These are phyloP conservation scores for Hystrix brachyura DNA, from an alignment of 2,113 vertebrate species.

Conservation along the genomic window DNA sequence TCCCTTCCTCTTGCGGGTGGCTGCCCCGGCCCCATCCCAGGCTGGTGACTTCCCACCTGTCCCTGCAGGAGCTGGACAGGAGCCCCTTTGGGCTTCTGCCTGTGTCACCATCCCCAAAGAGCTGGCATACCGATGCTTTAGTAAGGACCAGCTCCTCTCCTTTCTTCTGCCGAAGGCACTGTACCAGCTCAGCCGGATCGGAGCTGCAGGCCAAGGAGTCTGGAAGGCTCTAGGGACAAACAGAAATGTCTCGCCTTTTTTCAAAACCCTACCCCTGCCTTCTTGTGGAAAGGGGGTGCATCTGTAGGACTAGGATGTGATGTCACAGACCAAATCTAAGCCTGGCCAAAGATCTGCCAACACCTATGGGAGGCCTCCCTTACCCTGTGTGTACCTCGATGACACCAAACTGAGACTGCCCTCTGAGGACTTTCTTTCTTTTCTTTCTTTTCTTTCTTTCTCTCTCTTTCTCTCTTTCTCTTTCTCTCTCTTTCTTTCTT, in stretches of 20 bases:
- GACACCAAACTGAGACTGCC: neutral
- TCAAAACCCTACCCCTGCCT: too few species aligned
- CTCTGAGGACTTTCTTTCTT: neutral
- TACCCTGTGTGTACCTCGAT: neutral
- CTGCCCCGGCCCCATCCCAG: neutral
- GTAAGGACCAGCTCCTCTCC: constrained; percentile 80
- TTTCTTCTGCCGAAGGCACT: constrained; percentile 86
- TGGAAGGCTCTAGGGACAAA: constrained; percentile 82
- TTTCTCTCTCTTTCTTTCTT: neutral
- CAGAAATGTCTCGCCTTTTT: neutral
- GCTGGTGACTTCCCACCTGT: neutral
- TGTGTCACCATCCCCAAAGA: neutral
- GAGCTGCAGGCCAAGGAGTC: constrained; percentile 85
- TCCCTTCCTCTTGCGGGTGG: neutral
- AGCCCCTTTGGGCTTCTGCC: neutral
- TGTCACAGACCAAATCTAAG: neutral
- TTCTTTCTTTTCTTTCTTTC: neutral
- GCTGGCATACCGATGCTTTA: neutral
- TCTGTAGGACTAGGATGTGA: neutral
- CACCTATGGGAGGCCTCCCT: neutral
- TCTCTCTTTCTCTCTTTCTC: neutral
- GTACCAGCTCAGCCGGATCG: constrained; percentile 82
- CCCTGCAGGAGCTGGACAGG: neutral
- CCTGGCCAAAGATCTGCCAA: neutral
- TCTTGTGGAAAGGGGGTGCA: neutral